Evolutionary conservation across 1,140 invertebrate genomes (phyloP).

Genomic region (Drosophila prosaltans): DNA sequence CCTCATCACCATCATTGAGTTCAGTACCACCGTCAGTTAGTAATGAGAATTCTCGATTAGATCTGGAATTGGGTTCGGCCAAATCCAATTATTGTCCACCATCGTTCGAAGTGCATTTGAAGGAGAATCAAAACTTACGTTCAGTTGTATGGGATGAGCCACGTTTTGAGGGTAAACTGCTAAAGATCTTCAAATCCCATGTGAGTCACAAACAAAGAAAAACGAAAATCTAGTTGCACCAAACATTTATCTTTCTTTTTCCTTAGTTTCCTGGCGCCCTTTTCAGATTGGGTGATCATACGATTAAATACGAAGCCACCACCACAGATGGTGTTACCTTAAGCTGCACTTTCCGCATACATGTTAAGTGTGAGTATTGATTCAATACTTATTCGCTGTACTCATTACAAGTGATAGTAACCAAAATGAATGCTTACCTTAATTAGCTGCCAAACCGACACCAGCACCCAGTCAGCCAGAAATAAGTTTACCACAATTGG

Average conservation of each 20-base stretch:
- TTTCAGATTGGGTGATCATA: constrained; percentile 86
- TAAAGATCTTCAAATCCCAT: constrained; percentile 86
- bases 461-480: constrained; percentile 9
- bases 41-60: constrained; percentile 33
- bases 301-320: constrained; percentile 86
- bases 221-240: not conserved
- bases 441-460: constrained; percentile 35
- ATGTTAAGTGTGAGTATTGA: constrained; percentile 84
- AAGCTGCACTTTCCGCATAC: constrained; percentile 86
- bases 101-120: constrained; percentile 86
- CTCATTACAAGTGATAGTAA: too few relatives aligned
- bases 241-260: not conserved
- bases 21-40: not conserved
- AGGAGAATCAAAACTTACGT: constrained; percentile 84
- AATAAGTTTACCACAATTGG: constrained; percentile 21
- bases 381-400: too few relatives aligned
- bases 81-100: constrained; percentile 85
- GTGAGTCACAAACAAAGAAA: constrained; percentile 80
- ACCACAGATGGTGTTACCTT: constrained; percentile 86
- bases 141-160: constrained; percentile 88
- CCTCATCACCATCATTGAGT: not conserved
- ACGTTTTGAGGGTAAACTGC: constrained; percentile 85
- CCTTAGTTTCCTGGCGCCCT: constrained; percentile 85
- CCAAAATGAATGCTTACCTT: too few relatives aligned
- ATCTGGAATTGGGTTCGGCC: constrained; percentile 46